phyloP scores from a whole-genome alignment of 2,888 invertebrate genomes.

The Zeuzera pyrina region DNA sequence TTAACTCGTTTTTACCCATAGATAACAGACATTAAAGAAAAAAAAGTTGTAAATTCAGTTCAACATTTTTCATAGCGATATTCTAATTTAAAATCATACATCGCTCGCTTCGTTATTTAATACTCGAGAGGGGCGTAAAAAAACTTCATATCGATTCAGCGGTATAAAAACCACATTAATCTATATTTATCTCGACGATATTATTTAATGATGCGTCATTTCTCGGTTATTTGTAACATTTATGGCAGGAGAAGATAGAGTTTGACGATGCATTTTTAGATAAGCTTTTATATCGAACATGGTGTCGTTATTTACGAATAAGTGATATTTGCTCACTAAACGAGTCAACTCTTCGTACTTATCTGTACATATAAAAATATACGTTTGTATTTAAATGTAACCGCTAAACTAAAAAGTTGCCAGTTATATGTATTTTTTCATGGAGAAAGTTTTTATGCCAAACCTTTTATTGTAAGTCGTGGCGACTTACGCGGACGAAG shows the following conservation, averaged over 20 bases:
- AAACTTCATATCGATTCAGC: constrained; percentile 43
- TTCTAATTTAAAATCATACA: constrained; percentile 55
- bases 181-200: constrained; percentile 64
- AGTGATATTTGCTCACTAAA: constrained; percentile 26
- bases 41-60: constrained; percentile 13
- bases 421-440: no score
- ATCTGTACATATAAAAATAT: no score
- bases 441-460: no score
- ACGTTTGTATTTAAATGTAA: no score
- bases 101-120: constrained; percentile 44
- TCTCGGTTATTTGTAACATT: constrained; percentile 68
- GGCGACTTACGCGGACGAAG: no score
- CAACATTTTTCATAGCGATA: constrained; percentile 24
- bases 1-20: background rate
- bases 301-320: constrained; percentile 33
- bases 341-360: no score
- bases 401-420: no score
- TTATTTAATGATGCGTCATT: constrained; percentile 69
- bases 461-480: no score
- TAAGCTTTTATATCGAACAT: constrained; percentile 38
- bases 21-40: constrained; percentile 6
- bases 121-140: constrained; percentile 44
- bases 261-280: constrained; percentile 49
- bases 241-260: constrained; percentile 43
- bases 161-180: constrained; percentile 69